Conservation (phyloP, 1,140 invertebrate species). For the Lasioglossum albipes region DNA sequence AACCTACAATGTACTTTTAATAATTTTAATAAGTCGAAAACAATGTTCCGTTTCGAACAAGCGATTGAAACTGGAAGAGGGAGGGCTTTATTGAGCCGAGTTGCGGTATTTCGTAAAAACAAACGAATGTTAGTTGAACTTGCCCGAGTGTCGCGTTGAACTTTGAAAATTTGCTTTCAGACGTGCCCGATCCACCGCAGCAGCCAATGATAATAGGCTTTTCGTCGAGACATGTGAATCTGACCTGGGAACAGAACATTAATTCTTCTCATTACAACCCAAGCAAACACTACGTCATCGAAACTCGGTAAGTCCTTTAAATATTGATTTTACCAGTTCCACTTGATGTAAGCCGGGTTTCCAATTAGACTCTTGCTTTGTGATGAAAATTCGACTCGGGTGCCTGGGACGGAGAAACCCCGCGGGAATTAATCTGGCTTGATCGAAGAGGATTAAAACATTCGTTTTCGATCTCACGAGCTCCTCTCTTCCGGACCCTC, state of each 20-base stretch:
- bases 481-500: not conserved
- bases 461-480: not conserved
- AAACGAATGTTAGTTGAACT: not conserved
- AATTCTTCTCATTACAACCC: slow-evolving; percentile 86
- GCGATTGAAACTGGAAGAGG: too few species aligned
- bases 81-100: too few species aligned
- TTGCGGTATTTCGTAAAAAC: not conserved
- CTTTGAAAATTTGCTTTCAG: slow-evolving; percentile 75
- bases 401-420: not conserved
- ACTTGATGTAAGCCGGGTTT: not conserved
- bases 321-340: slow-evolving; percentile 35
- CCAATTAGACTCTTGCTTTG: not conserved
- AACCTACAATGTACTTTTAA: too few species aligned
- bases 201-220: slow-evolving; percentile 86
- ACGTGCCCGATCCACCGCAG: slow-evolving; percentile 87
- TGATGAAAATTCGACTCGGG: slow-evolving; percentile 17
- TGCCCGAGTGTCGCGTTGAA: not conserved
- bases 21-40: too few species aligned
- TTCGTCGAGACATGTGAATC: slow-evolving; percentile 86
- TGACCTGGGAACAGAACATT: slow-evolving; percentile 87
- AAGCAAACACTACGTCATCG: slow-evolving; percentile 87
- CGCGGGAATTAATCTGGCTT: not conserved
- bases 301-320: slow-evolving; percentile 84
- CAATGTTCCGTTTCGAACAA: too few species aligned
- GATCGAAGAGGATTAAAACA: not conserved